Evolutionary conservation across 1,140 invertebrate species (phyloP).

Genomic region (Neodiprion lecontei): DNA sequence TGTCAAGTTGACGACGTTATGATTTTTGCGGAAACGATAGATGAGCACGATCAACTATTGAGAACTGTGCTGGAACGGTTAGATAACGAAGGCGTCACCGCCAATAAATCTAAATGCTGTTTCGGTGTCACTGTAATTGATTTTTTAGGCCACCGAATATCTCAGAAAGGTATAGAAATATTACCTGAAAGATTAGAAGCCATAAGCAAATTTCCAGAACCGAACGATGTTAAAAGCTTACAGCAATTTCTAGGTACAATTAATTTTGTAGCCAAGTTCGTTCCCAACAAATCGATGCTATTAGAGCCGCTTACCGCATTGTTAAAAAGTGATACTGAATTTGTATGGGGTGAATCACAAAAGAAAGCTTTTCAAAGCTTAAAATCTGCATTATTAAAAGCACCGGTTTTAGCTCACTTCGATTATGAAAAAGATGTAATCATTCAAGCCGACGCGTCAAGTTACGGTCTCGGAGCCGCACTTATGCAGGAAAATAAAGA

Average conservation of each 20-base stretch:
- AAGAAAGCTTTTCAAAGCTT: slow-evolving; percentile 24
- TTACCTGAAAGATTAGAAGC: slow-evolving; percentile 40
- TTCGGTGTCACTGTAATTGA: slow-evolving; percentile 30
- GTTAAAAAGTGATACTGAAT: slow-evolving; percentile 26
- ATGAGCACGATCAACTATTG: slow-evolving; percentile 37
- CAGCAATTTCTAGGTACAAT: slow-evolving; percentile 36
- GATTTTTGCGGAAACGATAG: too few relatives aligned
- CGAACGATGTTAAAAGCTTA: slow-evolving; percentile 46
- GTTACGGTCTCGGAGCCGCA: too few relatives aligned
- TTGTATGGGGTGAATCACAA: slow-evolving; percentile 29
- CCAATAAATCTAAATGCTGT: slow-evolving; percentile 41
- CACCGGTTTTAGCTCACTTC: slow-evolving; percentile 25
- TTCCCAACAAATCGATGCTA: slow-evolving; percentile 33
- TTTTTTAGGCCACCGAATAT: slow-evolving; percentile 43
- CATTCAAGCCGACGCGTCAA: too few relatives aligned
- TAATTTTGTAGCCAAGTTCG: slow-evolving; percentile 36
- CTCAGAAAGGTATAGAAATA: slow-evolving; percentile 35
- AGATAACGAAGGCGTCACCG: slow-evolving; percentile 31
- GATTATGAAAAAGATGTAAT: not conserved
- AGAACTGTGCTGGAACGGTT: slow-evolving; percentile 35
- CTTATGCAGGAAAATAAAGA: too few relatives aligned
- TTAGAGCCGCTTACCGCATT: slow-evolving; percentile 34
- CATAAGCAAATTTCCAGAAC: slow-evolving; percentile 42
- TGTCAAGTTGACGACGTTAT: too few relatives aligned
- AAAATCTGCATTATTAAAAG: slow-evolving; percentile 18